Evolutionary conservation across 2,797 vertebrate species (phyloP).

Genomic region (Geotrypetes seraphini): DNA sequence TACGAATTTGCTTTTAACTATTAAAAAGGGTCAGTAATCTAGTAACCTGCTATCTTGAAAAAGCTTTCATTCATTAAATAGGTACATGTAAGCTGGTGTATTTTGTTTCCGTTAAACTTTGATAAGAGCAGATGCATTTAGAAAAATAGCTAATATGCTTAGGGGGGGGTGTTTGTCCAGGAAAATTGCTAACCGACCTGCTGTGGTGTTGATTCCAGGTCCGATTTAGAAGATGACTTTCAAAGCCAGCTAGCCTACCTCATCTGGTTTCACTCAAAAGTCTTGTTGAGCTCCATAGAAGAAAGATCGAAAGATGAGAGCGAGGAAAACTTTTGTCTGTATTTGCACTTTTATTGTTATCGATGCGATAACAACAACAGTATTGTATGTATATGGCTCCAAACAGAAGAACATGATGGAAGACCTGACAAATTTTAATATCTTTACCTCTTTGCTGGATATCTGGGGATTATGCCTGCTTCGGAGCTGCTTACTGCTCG

Average conservation of each 20-base stretch:
- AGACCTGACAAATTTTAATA: slow-evolving; percentile 65
- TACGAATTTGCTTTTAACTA: no score
- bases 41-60: no score
- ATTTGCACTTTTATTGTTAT: slow-evolving; percentile 50
- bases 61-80: no score
- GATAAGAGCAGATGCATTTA: no score
- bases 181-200: background rate
- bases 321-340: slow-evolving; percentile 47
- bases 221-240: background rate
- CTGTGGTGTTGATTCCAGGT: background rate
- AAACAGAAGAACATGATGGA: slow-evolving; percentile 43
- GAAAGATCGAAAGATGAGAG: slow-evolving; percentile 41
- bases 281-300: background rate
- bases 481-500: slow-evolving; percentile 67
- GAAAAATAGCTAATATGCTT: no score
- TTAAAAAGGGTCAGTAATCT: no score
- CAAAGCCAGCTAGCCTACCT: no score
- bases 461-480: slow-evolving; percentile 74
- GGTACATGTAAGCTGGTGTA: no score
- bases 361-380: slow-evolving; percentile 64
- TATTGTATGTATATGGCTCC: slow-evolving; percentile 66
- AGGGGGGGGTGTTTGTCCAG: no score
- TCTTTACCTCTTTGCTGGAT: slow-evolving; percentile 70
- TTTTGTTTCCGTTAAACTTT: no score
- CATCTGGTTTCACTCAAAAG: no score